phyloP scores from a whole-genome alignment of 2,113 vertebrate genomes.

The Craseonycteris thonglongyai region DNA sequence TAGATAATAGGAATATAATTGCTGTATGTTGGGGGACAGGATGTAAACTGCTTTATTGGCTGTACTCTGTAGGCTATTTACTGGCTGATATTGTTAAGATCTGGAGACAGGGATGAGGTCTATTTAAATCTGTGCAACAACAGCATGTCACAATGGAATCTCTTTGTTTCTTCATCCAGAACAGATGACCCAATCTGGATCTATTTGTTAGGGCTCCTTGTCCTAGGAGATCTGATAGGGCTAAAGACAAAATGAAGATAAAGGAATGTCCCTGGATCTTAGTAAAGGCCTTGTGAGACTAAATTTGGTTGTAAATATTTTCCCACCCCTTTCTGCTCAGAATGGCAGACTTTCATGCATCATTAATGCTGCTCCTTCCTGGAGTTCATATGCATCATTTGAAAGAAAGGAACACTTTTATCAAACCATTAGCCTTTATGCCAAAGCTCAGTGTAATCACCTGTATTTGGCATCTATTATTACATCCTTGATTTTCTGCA shows the following conservation, averaged over 20 bases:
- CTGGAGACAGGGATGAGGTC: slow-evolving; percentile 22
- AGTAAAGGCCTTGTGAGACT: neutral
- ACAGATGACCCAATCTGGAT: slow-evolving; percentile 41
- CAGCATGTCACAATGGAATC: slow-evolving; percentile 24
- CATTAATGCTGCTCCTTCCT: slow-evolving; percentile 32
- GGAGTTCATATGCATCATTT: neutral
- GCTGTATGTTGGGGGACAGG: neutral
- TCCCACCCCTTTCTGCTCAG: neutral
- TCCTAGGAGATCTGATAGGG: slow-evolving; percentile 29
- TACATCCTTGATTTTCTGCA: slow-evolving; percentile 7
- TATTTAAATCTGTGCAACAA: slow-evolving; percentile 55
- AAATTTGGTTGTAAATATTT: slow-evolving; percentile 43
- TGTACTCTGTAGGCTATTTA: slow-evolving; percentile 27
- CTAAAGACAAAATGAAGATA: slow-evolving; percentile 47
- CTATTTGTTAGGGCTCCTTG: slow-evolving; percentile 2
- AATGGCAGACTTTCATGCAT: neutral
- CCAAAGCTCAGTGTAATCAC: slow-evolving; percentile 38
- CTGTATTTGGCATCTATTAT: slow-evolving; percentile 31
- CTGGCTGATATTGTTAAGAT: slow-evolving; percentile 20
- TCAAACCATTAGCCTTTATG: slow-evolving; percentile 44
- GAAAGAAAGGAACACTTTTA: slow-evolving; percentile 34
- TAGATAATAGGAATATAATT: slow-evolving; percentile 27
- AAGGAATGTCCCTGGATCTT: neutral
- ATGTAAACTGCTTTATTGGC: slow-evolving; percentile 20
- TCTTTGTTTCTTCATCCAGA: slow-evolving; percentile 38